Evolutionary conservation across 1,140 invertebrate species (phyloP), one percentile per base, ranked within the genome.

Genomic region (Goniozus legneri): DNA sequence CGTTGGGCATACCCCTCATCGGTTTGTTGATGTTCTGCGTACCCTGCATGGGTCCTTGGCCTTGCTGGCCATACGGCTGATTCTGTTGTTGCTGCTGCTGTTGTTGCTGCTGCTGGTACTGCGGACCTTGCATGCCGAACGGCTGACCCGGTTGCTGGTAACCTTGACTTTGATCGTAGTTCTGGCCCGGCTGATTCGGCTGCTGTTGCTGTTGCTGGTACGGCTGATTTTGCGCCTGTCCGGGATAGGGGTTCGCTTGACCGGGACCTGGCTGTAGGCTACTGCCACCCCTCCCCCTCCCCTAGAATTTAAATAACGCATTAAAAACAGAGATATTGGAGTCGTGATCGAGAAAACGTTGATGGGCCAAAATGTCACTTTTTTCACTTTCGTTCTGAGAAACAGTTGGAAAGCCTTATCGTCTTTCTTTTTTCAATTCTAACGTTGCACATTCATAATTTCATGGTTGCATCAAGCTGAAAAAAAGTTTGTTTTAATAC

Each of bases 261-360:
- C 73, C 70, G 37, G 75, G 70, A 63, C 69, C 67, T 45, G 71
- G 73, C 50, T 64, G 66, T 53, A 75, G 67, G 69, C 79, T 80
- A 82, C 80, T 83, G 82, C 80, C 80, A 77, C 74, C 57, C 57
- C 57, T 80, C 77, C 77, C 78, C 78, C 76, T 81, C 79, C 75
- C 77, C 78, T 80, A 52, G 67, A 48, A 75, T 73, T 18, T 37
- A 49, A 52, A 56, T 31, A 35, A 8, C 10, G 27, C 21, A 36
- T 22, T 36, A 22, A 2, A 31, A n/a, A n/a, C n/a, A n/a, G n/a
- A n/a, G n/a, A n/a, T n/a, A n/a, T n/a, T n/a, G n/a, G n/a, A n/a
- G n/a, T n/a, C n/a, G n/a, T n/a, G n/a, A n/a, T n/a, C n/a, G n/a
- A n/a, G n/a, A n/a, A n/a, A n/a, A n/a, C n/a, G n/a, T n/a, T n/a